A percentile compares a stretch with the other conserved stretches of the same genome.
Evolutionary conservation across 1,140 invertebrate genomes (phyloP).

Genomic region (Teleogryllus occipitalis): DNA sequence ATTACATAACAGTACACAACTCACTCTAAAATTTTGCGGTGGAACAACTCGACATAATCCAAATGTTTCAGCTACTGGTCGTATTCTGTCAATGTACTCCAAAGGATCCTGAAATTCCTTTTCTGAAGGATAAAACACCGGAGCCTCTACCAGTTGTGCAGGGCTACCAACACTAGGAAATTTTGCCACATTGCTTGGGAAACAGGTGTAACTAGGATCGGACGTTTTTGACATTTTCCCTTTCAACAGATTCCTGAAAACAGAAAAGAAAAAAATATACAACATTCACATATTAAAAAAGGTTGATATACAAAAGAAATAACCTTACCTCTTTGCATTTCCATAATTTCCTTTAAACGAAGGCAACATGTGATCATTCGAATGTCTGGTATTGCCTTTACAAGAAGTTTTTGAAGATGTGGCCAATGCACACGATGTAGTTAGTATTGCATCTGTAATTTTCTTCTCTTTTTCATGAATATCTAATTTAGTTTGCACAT

Average conservation of each 20-base stretch:
- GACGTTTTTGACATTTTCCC: neutral
- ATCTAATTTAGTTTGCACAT: too few relatives aligned
- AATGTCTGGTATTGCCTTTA: too few relatives aligned
- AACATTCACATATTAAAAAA: neutral
- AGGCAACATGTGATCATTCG: too few relatives aligned
- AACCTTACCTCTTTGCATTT: too few relatives aligned
- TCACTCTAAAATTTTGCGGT: slow-evolving; percentile 72
- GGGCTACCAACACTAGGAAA: slow-evolving; percentile 41
- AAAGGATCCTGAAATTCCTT: slow-evolving; percentile 86
- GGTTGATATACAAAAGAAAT: too few relatives aligned
- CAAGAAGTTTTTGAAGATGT: too few relatives aligned
- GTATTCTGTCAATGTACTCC: slow-evolving; percentile 79
- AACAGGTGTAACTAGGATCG: slow-evolving; percentile 26
- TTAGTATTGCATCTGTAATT: too few relatives aligned
- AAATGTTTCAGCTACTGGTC: slow-evolving; percentile 65
- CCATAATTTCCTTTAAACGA: too few relatives aligned
- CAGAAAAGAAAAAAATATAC: slow-evolving; percentile 1
- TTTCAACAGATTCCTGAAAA: slow-evolving; percentile 11
- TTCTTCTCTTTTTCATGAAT: too few relatives aligned
- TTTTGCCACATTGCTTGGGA: slow-evolving; percentile 43
- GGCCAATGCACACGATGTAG: too few relatives aligned
- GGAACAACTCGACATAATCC: slow-evolving; percentile 85
- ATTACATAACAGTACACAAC: neutral
- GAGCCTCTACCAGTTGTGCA: slow-evolving; percentile 65
- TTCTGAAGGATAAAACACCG: slow-evolving; percentile 71